Conservation (phyloP, 1,140 invertebrate species). For the Pseudomyrmex cubaensis region DNA sequence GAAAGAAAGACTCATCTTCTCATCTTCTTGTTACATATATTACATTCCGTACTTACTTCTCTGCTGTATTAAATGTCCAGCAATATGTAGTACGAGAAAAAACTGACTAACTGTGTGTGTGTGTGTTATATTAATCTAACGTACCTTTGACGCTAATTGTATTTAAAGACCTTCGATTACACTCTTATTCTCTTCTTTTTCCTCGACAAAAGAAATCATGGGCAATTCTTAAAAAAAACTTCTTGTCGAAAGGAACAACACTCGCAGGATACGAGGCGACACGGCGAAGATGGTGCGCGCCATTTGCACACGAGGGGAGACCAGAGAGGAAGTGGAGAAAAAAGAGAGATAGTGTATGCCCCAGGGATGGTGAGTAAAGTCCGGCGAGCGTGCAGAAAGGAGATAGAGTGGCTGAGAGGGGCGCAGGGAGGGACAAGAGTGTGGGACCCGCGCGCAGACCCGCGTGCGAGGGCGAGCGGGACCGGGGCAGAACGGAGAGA, state of each 20-base stretch:
- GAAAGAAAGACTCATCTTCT: background rate
- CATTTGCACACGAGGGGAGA: slow-evolving; percentile 63
- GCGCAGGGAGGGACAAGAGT: slow-evolving; percentile 47
- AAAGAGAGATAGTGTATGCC: slow-evolving; percentile 65
- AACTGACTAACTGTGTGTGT: too few relatives aligned
- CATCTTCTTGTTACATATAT: too few relatives aligned
- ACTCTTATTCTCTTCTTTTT: background rate
- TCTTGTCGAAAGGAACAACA: slow-evolving; percentile 25
- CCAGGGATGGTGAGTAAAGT: slow-evolving; percentile 66
- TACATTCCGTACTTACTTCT: too few relatives aligned
- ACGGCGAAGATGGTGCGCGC: slow-evolving; percentile 60
- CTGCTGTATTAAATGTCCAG: too few relatives aligned
- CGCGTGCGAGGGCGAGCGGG: slow-evolving; percentile 45
- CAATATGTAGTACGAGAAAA: too few relatives aligned
- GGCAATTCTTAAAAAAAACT: slow-evolving; percentile 22
- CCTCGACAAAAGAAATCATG: background rate
- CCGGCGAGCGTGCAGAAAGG: slow-evolving; percentile 38
- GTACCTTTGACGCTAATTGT: too few relatives aligned
- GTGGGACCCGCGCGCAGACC: slow-evolving; percentile 29
- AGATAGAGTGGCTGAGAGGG: slow-evolving; percentile 44
- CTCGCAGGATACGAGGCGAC: slow-evolving; percentile 61
- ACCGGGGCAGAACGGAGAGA: slow-evolving; percentile 23
- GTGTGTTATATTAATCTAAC: too few relatives aligned
- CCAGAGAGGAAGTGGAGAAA: slow-evolving; percentile 47
- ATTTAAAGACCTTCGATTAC: too few relatives aligned